phyloP scores from a whole-genome alignment of 1,140 invertebrate genomes.

The Monochamus saltuarius region DNA sequence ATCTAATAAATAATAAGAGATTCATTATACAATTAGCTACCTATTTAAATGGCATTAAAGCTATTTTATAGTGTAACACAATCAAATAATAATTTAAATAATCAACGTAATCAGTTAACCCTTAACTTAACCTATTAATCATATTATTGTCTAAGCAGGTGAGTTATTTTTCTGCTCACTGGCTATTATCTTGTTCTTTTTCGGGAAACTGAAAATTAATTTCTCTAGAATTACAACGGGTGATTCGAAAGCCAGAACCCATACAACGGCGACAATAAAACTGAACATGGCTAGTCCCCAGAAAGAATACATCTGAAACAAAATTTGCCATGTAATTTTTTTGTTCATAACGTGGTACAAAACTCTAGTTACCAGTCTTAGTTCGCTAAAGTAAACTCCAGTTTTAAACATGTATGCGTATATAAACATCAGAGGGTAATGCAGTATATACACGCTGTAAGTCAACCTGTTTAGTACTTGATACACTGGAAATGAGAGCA shows the following conservation, averaged over 20 bases:
- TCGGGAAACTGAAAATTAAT: neutral
- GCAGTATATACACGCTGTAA: slow-evolving; percentile 22
- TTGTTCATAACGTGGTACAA: too few relatives aligned
- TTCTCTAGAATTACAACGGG: slow-evolving; percentile 37
- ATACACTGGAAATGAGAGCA: slow-evolving; percentile 20
- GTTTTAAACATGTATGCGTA: slow-evolving; percentile 8
- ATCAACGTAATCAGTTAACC: too few relatives aligned
- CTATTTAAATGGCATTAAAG: too few relatives aligned
- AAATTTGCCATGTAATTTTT: neutral
- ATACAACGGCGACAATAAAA: slow-evolving; percentile 27
- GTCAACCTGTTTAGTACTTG: slow-evolving; percentile 22
- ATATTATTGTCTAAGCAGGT: too few relatives aligned
- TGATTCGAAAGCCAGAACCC: slow-evolving; percentile 37
- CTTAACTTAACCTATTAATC: too few relatives aligned
- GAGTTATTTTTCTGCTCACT: too few relatives aligned
- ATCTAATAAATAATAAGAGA: too few relatives aligned
- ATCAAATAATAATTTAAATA: too few relatives aligned
- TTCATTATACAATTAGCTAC: too few relatives aligned
- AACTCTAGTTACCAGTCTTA: slow-evolving; percentile 24
- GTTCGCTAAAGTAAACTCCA: slow-evolving; percentile 16
- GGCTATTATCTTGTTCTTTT: too few relatives aligned
- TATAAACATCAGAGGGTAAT: slow-evolving; percentile 5
- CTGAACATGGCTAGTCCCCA: slow-evolving; percentile 32
- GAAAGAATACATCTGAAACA: slow-evolving; percentile 32
- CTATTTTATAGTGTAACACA: too few relatives aligned